Evolutionary conservation across 2,888 invertebrate genomes (phyloP), one percentile per base, ranked within the genome.

Genomic region (Notodonta ziczac): DNA sequence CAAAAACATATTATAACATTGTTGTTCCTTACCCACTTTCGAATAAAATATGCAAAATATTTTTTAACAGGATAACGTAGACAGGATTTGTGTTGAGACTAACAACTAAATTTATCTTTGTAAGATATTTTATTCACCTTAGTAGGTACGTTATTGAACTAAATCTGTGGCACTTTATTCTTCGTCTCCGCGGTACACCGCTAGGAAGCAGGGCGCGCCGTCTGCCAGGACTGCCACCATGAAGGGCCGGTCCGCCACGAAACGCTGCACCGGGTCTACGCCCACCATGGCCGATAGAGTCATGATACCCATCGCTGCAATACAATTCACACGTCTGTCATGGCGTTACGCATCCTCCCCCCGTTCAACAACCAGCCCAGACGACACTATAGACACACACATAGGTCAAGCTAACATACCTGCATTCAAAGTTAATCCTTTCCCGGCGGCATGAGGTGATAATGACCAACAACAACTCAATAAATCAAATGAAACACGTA

Each of bases 191-290:
- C 78, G 78, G 63, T 83, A 79, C 1, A 76, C 72, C 6, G 87
- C 82, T 52, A 82, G 65, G 79, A 91, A 90, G 71, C 79, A 83
- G 0, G 83, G 78, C 0, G 73, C 70, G 57, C 77, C 77, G 24
- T 77, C 73, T 35, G 80, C 73, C 32, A 84, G 63, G 58, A 91
- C 81, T 8, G 70, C 76, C 9, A 78, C 81, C 58, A 90, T 63
- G 82, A 90, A 91, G 0, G 90, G 88, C 13, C 79, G 85, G 67
- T 91, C 85, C 0, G 89, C 91, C 12, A 71, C 69, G 80, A 91
- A 90, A 14, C 61, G 63, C 9, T 66, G 82, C 63, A 83, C 83
- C 9, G 84, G 85, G 0, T 67, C 63, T 57, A 72, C 60, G 67
- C 74, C 67, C 53, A 87, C 48, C 55, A 87, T 78, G 9, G 86